Conservation (phyloP, 2,113 vertebrate genomes). For the Myotis lucifugus region DNA sequence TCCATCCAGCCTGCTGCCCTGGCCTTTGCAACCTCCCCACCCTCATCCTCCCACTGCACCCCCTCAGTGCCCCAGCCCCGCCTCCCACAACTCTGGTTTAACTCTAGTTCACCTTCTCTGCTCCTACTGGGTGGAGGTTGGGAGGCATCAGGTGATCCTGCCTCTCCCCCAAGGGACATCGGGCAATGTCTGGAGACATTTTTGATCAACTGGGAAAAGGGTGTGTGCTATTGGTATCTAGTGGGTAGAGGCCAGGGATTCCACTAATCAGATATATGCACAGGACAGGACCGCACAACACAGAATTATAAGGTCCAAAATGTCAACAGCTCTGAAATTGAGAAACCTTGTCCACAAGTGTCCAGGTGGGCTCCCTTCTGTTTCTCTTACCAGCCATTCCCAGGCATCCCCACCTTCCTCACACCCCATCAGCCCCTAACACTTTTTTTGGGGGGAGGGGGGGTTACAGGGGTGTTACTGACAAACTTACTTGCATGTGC, state of each 20-base stretch:
- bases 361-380: background rate
- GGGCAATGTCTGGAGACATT: background rate
- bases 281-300: background rate
- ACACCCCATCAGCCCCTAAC: background rate
- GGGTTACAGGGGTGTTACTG: background rate
- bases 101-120: background rate
- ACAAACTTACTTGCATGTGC: background rate
- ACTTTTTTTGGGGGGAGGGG: too few species aligned
- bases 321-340: background rate
- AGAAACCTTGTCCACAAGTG: background rate
- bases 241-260: background rate
- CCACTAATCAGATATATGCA: background rate
- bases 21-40: background rate
- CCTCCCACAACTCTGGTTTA: background rate
- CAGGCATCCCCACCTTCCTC: background rate
- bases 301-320: background rate
- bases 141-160: background rate
- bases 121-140: background rate
- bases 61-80: rapidly evolving
- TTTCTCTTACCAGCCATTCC: background rate
- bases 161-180: background rate
- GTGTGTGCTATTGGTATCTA: background rate
- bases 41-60: rapidly evolving
- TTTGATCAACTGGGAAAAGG: background rate
- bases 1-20: background rate